These are phyloP conservation scores for Perdita meconis DNA, from an alignment of 2,888 invertebrate genomes.

Conservation along the genomic window DNA sequence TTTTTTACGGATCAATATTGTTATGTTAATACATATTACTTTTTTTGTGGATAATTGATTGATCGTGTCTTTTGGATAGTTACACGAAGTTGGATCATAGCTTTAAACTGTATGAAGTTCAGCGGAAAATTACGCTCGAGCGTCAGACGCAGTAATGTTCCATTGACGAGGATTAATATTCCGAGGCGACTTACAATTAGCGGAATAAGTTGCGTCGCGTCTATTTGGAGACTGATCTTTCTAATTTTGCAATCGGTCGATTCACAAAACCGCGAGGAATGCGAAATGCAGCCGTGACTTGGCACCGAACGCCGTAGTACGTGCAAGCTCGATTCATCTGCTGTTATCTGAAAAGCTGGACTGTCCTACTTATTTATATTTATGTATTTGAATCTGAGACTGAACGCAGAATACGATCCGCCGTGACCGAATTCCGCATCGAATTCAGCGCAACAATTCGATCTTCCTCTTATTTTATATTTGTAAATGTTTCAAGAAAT, in stretches of 20 bases:
- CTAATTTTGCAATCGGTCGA: conserved; percentile 23
- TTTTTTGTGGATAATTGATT: no score
- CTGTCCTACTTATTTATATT: conserved; percentile 53
- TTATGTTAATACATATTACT: no score
- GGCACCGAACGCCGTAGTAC: conserved; percentile 31
- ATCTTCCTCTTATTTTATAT: conserved; percentile 5
- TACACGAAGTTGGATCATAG: background rate
- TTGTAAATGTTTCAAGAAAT: background rate
- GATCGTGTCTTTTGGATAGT: background rate
- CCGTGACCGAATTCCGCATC: conserved; percentile 37
- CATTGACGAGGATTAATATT: conserved; percentile 1
- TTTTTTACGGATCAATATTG: no score
- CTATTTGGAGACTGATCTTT: background rate
- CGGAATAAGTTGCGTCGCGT: background rate
- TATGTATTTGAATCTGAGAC: conserved; percentile 46
- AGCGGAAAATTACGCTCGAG: background rate
- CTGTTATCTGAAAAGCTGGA: conserved; percentile 42
- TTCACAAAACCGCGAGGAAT: conserved; percentile 32
- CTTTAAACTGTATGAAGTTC: background rate
- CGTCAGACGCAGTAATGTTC: background rate
- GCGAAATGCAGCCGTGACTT: conserved; percentile 21
- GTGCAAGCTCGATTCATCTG: conserved; percentile 36
- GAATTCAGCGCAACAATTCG: conserved; percentile 3
- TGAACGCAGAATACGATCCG: conserved; percentile 18
- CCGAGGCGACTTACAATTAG: background rate